Conservation (phyloP, 2,888 invertebrate species). For the Hydrotaea cyrtoneurina region DNA sequence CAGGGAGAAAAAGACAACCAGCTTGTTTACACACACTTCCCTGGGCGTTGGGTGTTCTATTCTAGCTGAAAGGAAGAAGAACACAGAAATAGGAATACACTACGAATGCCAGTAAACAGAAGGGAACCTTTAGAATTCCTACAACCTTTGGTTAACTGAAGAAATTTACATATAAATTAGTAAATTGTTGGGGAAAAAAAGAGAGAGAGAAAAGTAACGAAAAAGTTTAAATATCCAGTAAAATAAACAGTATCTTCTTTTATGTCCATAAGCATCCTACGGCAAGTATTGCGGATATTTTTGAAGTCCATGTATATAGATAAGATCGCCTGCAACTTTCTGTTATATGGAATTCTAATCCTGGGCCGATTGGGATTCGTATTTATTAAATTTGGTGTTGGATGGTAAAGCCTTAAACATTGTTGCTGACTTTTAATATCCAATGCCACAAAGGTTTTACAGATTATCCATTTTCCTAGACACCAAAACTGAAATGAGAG, state of each 20-base stretch:
- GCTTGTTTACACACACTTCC: neutral
- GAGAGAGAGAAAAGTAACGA: neutral
- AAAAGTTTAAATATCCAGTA: slow-evolving; percentile 38
- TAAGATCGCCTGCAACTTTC: no score
- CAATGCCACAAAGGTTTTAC: no score
- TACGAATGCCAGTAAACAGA: neutral
- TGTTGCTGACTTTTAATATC: no score
- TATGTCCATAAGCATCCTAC: neutral
- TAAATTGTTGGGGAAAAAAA: slow-evolving; percentile 41
- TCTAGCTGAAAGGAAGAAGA: neutral
- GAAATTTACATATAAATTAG: slow-evolving; percentile 66
- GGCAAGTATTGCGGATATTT: neutral
- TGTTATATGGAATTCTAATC: no score
- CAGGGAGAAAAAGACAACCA: no score
- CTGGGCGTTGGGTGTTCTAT: neutral
- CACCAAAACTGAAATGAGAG: no score
- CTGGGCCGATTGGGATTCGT: no score
- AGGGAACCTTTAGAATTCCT: neutral
- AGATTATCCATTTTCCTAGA: no score
- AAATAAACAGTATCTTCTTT: slow-evolving; percentile 35
- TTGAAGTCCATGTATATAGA: no score
- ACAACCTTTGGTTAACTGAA: slow-evolving; percentile 1
- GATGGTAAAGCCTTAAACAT: no score
- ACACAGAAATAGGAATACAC: neutral
- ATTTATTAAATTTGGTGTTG: no score